These are phyloP conservation scores for Polypedilum pembai DNA, from an alignment of 1,140 invertebrate genomes.

Conservation along the genomic window DNA sequence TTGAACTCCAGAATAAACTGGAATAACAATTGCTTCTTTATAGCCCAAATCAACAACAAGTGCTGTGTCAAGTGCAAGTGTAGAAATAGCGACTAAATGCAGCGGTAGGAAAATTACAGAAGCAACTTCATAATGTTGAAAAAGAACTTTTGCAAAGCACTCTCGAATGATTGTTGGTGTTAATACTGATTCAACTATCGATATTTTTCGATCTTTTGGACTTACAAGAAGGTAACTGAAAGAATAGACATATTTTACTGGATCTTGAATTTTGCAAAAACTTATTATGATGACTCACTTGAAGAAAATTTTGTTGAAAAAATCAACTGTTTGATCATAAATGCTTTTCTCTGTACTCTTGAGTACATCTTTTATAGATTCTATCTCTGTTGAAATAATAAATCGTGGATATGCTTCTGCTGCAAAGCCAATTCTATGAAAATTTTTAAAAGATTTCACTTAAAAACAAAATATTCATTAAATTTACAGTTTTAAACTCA, in stretches of 20 bases:
- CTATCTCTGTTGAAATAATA: constrained; percentile 74
- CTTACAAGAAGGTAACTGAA: constrained; percentile 77
- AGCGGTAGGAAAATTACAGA: constrained; percentile 65
- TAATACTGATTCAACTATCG: constrained; percentile 84
- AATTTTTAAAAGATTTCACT: constrained; percentile 31
- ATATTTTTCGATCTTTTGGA: constrained; percentile 84
- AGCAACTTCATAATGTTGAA: constrained; percentile 81
- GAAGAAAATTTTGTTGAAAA: constrained; percentile 82
- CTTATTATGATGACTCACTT: constrained; percentile 47
- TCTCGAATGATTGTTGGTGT: constrained; percentile 73
- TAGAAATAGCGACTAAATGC: constrained; percentile 70
- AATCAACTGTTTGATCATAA: constrained; percentile 78
- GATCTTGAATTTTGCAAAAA: not conserved
- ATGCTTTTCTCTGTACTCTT: constrained; percentile 64
- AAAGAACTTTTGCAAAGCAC: constrained; percentile 83
- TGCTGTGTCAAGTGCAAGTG: constrained; percentile 66
- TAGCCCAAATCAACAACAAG: constrained; percentile 84
- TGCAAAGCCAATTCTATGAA: constrained; percentile 77
- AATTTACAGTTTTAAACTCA: constrained; percentile 46
- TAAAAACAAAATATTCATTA: constrained; percentile 30
- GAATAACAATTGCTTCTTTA: constrained; percentile 69
- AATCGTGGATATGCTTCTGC: constrained; percentile 78
- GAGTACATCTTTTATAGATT: constrained; percentile 61
- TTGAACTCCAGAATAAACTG: constrained; percentile 77
- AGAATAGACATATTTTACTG: constrained; percentile 29